Conservation (phyloP, 2,888 invertebrate species). For the Heliconius erato region DNA sequence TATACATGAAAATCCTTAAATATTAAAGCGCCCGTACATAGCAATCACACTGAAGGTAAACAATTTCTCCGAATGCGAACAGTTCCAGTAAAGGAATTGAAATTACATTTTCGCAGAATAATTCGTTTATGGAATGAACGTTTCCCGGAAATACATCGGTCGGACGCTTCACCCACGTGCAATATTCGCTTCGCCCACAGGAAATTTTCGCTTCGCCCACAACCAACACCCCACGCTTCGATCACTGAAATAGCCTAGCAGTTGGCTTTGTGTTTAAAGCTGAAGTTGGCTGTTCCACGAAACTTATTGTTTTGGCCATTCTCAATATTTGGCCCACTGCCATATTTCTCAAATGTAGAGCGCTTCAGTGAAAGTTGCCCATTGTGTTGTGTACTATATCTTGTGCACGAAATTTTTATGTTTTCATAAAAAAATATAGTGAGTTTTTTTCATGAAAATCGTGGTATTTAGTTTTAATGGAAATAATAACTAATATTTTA, state of each 20-base stretch:
- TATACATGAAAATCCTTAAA: not conserved
- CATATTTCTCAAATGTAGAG: constrained; percentile 16
- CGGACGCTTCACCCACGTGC: not conserved
- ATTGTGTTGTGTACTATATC: constrained; percentile 18
- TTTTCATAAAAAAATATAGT: not conserved
- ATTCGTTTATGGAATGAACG: not conserved
- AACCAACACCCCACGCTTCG: not conserved
- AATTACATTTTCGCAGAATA: constrained; percentile 27
- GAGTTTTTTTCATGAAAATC: not conserved
- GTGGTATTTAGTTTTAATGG: not conserved
- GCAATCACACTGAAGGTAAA: constrained; percentile 11
- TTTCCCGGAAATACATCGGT: constrained; percentile 19
- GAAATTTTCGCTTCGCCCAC: not conserved
- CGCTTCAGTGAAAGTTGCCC: constrained; percentile 12
- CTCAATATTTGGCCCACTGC: constrained; percentile 34
- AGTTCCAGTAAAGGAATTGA: constrained; percentile 9
- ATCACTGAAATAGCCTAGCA: constrained; percentile 27
- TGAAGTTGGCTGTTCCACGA: constrained; percentile 45
- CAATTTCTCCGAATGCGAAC: constrained; percentile 12
- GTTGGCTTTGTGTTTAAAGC: constrained; percentile 23
- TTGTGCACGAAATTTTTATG: constrained; percentile 11
- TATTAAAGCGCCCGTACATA: not conserved
- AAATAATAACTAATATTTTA: not conserved
- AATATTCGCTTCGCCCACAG: constrained; percentile 24
- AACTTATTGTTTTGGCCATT: constrained; percentile 46